Evolutionary conservation across 2,113 vertebrate genomes (phyloP), one percentile per base, ranked within the genome.

Genomic region (Centropus unirufus): DNA sequence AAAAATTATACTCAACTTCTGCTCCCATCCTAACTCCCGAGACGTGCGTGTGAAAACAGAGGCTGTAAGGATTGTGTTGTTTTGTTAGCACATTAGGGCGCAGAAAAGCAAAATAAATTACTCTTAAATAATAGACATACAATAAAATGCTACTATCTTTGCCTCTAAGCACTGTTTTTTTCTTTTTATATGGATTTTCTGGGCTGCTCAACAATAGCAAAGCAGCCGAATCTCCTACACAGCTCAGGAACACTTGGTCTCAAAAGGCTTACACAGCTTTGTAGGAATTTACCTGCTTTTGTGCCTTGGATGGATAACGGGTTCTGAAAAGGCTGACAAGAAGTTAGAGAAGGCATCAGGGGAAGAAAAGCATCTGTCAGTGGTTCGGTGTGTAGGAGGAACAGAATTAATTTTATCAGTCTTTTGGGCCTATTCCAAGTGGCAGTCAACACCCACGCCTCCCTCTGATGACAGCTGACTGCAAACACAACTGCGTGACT

Each of bases 371-470:
- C 67, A 66, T 79, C 70, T 82, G 55, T 63, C 84, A 86, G 16
- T 36, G 18, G 26, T 46, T 76, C 9, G 5, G 46, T 22, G 54
- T 51, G 90, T 83, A 93, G 75, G 85, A 90, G 82, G 64, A 87
- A 73, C 57, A 63, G 46, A 90, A 90, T 77, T 74, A 58, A 83
- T 94, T 92, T 85, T 83, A 88, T 87, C 78, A 58, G 59, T 39
- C 62, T 83, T 77, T 32, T 62, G 62, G 75, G 59, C 32, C 87
- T 88, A 52, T 74, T 89, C 87, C 93, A 95, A 92, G 47, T 2
- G 12, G 68, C 79, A 85, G 75, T n/a, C 55, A 83, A 51, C 57
- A 79, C 59, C 46, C 70, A 73, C 51, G 64, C 46, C 62, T 87
- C 66, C 46, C 62, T 34, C 34, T 46, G 55, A 70, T 34, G 49